These are phyloP conservation scores for Pyrochroa serraticornis DNA, from an alignment of 2,888 invertebrate species.

Conservation along the genomic window DNA sequence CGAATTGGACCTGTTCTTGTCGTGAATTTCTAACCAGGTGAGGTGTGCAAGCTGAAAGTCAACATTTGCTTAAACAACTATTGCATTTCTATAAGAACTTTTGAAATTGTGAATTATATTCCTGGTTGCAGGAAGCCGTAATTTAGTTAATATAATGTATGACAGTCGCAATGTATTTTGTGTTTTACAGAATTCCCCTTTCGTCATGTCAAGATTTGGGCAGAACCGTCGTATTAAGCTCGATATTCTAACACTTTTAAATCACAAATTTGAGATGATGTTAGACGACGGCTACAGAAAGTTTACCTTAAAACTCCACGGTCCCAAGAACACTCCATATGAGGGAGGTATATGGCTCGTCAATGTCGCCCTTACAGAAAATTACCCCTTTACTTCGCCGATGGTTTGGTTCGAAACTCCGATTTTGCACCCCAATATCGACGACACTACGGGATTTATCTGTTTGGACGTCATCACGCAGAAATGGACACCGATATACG, in stretches of 20 bases:
- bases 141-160: too few relatives aligned
- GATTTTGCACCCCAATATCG: constrained; percentile 25
- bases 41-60: too few relatives aligned
- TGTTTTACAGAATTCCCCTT: background rate
- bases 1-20: too few relatives aligned
- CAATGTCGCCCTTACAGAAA: constrained; percentile 11
- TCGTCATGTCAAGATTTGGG: background rate
- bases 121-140: too few relatives aligned
- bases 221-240: constrained; percentile 16
- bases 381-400: constrained; percentile 22
- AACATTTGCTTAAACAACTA: too few relatives aligned
- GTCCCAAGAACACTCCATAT: constrained; percentile 16
- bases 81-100: too few relatives aligned
- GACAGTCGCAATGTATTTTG: too few relatives aligned
- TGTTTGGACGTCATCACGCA: constrained; percentile 25
- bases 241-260: constrained; percentile 15
- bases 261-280: constrained; percentile 14
- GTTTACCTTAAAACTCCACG: constrained; percentile 19
- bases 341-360: constrained; percentile 18
- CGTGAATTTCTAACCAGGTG: too few relatives aligned
- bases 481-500: constrained; percentile 24
- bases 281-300: constrained; percentile 13
- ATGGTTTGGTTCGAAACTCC: constrained; percentile 16
- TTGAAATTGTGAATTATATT: too few relatives aligned
- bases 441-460: constrained; percentile 13